A percentile compares a stretch with the other conserved stretches of the same genome.
phyloP scores from a whole-genome alignment of 2,797 vertebrate species.

The Salmo trutta region DNA sequence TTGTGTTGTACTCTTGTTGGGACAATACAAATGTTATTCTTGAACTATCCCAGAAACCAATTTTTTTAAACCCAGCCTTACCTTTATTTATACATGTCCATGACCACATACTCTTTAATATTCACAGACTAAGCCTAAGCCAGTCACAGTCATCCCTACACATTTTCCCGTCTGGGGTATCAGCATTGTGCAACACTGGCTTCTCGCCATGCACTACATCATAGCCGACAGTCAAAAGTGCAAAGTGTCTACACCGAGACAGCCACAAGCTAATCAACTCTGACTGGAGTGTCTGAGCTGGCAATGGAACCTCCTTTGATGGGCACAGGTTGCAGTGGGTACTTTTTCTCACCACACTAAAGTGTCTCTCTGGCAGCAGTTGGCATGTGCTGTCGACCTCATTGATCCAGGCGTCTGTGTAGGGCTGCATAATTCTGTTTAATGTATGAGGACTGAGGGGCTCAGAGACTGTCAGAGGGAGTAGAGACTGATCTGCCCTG shows the following conservation, averaged over 20 bases:
- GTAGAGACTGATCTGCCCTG: constrained; percentile 56
- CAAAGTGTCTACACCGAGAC: constrained; percentile 14
- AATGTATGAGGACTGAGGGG: constrained; percentile 68
- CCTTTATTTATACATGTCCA: too few species aligned
- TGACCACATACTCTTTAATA: neutral
- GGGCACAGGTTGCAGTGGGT: constrained; percentile 46
- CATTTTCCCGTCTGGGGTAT: neutral
- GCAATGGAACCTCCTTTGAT: constrained; percentile 52
- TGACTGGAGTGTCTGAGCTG: constrained; percentile 46
- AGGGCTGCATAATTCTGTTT: constrained; percentile 72
- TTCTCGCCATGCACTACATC: neutral
- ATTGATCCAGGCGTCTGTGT: constrained; percentile 68
- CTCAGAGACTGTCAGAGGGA: constrained; percentile 61
- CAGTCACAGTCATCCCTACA: neutral
- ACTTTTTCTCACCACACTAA: constrained; percentile 63
- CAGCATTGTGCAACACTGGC: neutral
- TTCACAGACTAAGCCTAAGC: too few species aligned
- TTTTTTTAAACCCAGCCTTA: neutral
- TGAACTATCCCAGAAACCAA: neutral
- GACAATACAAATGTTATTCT: neutral
- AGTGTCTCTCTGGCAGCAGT: constrained; percentile 66
- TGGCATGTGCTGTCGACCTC: constrained; percentile 65
- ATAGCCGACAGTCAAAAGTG: constrained; percentile 35
- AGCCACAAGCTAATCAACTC: constrained; percentile 55
- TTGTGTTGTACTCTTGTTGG: too few species aligned